These are phyloP conservation scores for Capitulum mitella DNA, from an alignment of 2,888 invertebrate genomes.

Conservation along the genomic window DNA sequence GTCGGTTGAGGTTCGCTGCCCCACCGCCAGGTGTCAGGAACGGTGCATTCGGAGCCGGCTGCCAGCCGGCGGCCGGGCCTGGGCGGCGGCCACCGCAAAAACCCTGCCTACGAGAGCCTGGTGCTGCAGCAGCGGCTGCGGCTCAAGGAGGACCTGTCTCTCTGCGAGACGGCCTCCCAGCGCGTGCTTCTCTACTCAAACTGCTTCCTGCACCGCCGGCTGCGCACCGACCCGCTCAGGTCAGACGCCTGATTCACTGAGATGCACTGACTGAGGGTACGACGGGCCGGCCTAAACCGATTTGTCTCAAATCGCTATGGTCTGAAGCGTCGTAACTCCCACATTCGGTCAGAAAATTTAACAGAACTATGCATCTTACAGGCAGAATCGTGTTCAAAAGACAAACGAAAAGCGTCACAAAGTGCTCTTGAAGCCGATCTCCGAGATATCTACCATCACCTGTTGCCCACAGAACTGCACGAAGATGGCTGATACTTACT, in stretches of 20 bases:
- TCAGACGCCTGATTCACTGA: not conserved
- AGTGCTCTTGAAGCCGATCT: not conserved
- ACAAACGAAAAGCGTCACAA: not conserved
- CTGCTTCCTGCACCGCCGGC: conserved; percentile 4
- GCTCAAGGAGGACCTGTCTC: not conserved
- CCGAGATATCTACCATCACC: not conserved
- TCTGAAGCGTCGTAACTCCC: no score
- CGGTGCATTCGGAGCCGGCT: not conserved
- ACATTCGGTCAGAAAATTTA: no score
- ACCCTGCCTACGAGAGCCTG: not conserved
- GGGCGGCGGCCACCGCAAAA: not conserved
- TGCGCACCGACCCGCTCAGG: not conserved
- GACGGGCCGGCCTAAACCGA: no score
- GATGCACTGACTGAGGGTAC: no score
- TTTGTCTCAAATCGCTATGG: no score
- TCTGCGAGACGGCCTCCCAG: not conserved
- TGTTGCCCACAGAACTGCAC: not conserved
- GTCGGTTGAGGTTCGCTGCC: not conserved
- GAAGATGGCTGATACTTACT: not conserved
- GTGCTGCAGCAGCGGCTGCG: not conserved
- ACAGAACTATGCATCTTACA: not conserved
- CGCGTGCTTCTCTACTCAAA: not conserved
- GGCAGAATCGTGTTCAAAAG: not conserved
- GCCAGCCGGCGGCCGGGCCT: not conserved
- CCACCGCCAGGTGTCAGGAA: not conserved